A percentile compares a stretch with the other conserved stretches of the same genome.
Evolutionary conservation across 2,113 vertebrate species (phyloP).

Genomic region (Onychostruthus taczanowskii): DNA sequence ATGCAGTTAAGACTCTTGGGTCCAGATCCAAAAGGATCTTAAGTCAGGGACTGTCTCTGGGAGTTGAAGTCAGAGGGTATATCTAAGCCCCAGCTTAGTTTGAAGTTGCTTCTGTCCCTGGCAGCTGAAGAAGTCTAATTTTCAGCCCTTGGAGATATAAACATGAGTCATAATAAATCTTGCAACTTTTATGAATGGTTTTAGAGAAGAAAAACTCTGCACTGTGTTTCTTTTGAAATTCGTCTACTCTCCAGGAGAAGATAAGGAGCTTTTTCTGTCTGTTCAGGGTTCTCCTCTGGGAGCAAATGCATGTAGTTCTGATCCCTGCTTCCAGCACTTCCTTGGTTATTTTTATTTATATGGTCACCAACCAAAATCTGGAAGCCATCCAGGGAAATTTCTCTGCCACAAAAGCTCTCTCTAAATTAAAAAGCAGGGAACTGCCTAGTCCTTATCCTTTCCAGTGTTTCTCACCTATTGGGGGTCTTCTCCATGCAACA

Average conservation of each 20-base stretch:
- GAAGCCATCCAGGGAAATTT: neutral
- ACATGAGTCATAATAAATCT: slow-evolving; percentile 17
- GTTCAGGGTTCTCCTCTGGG: neutral
- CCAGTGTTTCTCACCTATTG: neutral
- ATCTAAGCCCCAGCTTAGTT: slow-evolving; percentile 7
- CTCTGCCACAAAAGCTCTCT: neutral
- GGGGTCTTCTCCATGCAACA: neutral
- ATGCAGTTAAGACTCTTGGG: neutral
- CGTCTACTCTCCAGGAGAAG: neutral
- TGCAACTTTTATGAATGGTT: slow-evolving; percentile 6
- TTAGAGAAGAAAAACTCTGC: neutral
- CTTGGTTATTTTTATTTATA: neutral
- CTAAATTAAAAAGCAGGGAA: neutral
- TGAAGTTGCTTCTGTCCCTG: neutral
- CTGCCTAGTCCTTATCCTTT: neutral
- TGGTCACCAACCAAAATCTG: neutral
- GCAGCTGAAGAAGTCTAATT: slow-evolving; percentile 9
- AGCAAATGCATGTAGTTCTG: neutral
- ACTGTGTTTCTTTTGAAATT: neutral
- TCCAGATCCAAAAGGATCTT: neutral
- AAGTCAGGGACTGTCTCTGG: neutral
- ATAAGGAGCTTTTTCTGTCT: neutral
- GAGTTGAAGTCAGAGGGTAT: neutral
- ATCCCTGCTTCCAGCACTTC: neutral
- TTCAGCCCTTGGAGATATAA: neutral